Base-by-base conservation (phyloP, 2,797 vertebrate genomes). In the Heteromormyrus szaboi region DNA sequence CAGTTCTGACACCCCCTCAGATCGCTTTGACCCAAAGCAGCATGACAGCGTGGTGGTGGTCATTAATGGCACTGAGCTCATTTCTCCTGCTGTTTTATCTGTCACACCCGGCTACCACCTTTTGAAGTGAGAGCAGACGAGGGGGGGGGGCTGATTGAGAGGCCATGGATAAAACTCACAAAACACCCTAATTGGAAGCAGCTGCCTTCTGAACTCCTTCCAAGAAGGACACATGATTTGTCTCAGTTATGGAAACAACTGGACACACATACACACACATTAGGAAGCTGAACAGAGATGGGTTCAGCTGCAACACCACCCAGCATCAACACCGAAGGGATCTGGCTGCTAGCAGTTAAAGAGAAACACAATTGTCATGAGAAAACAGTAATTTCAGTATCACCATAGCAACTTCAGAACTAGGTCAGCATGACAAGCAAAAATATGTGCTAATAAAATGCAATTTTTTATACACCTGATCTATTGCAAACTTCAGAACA, bases 171-270 rank as follows among this genome's bases (percentile, higher is more conserved):
- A 51, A 84, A 72, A 50, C 87, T 81, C 72, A 48, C 48, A 81
- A 88, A 65, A 51, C n/a, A 29, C 54, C 54, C 22, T 50, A 95
- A 95, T 94, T 94, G 90, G 92, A 89, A 93, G 48, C 94, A 95
- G 94, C 94, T 95, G 95, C 85, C 91, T 88, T 87, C 87, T 89
- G 41, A 90, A 84, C 88, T 88, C 89, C 41, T 3, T 88, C 54
- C 89, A 83, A 89, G 88, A 88, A 76, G 44, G 88, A 90, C 89
- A 68, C 81, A 89, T 88, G 90, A 86, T 91, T 89, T 88, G 85
- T 90, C 89, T 85, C 37, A 44, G 51, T 89, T 89, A 88, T 89
- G 90, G 81, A 88, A 89, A 89, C 87, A 89, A 89, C 88, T 90
- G 88, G 86, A 90, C 65, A 54, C 65, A 89, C 88, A 56, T 81